Conservation (phyloP, 2,113 vertebrate species). For the Scalopus aquaticus region DNA sequence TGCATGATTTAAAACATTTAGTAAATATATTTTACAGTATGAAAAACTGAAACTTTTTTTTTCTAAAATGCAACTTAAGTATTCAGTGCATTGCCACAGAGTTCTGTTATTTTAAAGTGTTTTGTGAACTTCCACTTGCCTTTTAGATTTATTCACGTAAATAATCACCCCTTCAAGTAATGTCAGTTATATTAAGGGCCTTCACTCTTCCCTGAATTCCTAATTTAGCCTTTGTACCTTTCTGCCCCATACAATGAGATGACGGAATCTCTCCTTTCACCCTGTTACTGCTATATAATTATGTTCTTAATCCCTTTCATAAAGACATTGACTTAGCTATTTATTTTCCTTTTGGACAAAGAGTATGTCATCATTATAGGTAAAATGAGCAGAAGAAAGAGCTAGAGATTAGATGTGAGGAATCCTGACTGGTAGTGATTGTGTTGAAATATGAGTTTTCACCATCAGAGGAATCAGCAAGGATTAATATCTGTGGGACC, state of each 20-base stretch:
- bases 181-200: conserved; percentile 18
- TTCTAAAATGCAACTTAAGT: not conserved
- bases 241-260: not conserved
- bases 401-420: conserved; percentile 30
- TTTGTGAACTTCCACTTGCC: conserved; percentile 12
- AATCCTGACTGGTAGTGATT: not conserved
- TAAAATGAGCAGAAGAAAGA: conserved; percentile 51
- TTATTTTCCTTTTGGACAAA: conserved; percentile 67
- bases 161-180: conserved; percentile 32
- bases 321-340: conserved; percentile 59
- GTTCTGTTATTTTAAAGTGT: not conserved
- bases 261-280: conserved; percentile 40
- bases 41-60: not conserved
- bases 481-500: conserved; percentile 25
- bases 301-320: conserved; percentile 66
- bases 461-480: conserved; percentile 19
- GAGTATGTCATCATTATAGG: not conserved
- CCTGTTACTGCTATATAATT: conserved; percentile 52
- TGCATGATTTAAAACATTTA: not conserved
- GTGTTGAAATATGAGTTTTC: conserved; percentile 62
- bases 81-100: not conserved
- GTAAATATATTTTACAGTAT: not conserved
- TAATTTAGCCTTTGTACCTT: conserved; percentile 35
- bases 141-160: conserved; percentile 40
- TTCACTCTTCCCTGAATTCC: conserved; percentile 53